phyloP scores from a whole-genome alignment of 2,113 vertebrate species.

The Dromas ardeola region DNA sequence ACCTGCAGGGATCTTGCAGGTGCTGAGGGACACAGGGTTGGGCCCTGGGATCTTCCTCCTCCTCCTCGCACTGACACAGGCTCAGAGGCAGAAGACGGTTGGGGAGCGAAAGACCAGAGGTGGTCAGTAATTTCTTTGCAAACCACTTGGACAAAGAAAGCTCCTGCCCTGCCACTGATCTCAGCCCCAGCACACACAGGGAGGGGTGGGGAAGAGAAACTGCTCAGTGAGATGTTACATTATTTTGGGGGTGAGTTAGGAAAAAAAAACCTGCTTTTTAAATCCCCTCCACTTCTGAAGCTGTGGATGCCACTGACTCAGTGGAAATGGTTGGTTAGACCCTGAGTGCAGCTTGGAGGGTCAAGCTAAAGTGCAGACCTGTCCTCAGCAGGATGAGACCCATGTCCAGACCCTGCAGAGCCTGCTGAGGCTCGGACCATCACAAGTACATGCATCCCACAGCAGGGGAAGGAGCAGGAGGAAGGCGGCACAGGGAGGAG shows the following conservation, averaged over 20 bases:
- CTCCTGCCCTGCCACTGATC: background rate
- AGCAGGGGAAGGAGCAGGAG: background rate
- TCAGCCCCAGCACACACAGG: fast-evolving
- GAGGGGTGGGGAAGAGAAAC: background rate
- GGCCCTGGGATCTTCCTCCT: background rate
- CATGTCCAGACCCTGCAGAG: fast-evolving
- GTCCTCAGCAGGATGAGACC: background rate
- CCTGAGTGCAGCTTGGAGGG: background rate
- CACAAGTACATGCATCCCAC: fast-evolving
- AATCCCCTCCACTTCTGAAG: background rate
- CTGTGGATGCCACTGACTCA: background rate
- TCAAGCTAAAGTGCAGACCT: background rate
- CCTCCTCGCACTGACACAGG: background rate
- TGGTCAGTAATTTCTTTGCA: background rate
- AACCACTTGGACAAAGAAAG: background rate
- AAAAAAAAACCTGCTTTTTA: background rate
- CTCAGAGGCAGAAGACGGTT: background rate
- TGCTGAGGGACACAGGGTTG: background rate
- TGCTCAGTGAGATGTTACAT: background rate
- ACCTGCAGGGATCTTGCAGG: background rate
- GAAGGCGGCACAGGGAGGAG: background rate
- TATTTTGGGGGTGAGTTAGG: background rate
- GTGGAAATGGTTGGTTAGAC: background rate
- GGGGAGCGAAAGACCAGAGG: background rate
- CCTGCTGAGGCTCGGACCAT: fast-evolving